Base-by-base conservation (phyloP, 2,888 invertebrate genomes). In the Tridacna gigas region DNA sequence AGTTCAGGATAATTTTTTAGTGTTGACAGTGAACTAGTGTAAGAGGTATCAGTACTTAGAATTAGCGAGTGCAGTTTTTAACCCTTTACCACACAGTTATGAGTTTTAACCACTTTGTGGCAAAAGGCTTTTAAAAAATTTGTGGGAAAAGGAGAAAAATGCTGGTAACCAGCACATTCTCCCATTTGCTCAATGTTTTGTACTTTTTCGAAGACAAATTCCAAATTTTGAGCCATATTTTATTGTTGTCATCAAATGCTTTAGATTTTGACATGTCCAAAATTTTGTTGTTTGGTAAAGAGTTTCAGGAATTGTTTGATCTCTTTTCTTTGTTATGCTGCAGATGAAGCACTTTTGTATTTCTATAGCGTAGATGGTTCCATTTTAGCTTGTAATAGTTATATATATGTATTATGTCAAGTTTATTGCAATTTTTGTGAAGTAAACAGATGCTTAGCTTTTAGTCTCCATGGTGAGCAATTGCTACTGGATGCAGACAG, bases 131-230 rank as follows among this genome's bases (percentile, higher is more conserved):
- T 56, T 56, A 51, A 26, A 26, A 65, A 65, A 65, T 9, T 22
- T 25, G 12, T 65, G 65, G 26, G 18, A 66, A 66, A 66, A 66
- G 66, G 26, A 66, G 66, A 66, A 61, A 66, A 66, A 7, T 56
- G 56, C 56, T 20, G 18, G 20, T 20, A 56, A 26, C 28, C 12
- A 12, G 28, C 26, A 66, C 18, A 26, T 66, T 66, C 66, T 66
- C 28, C 66, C 26, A 26, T 66, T 26, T 26, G 18, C 66, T 1
- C 25, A 26, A 66, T 66, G 15, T 66, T 66, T 66, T 66, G 11
- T 26, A 9, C 56, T 3, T 56, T 56, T 56, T 51, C 12, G 3
- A 20, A 56, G 15, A 56, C 18, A 20, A 20, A 20, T 20, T 56
- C 56, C 56, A 56, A 20, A 5, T 3, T 20, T 20, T 56, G 15